phyloP scores from a whole-genome alignment of 2,113 vertebrate genomes.

The Bufo gargarizans region DNA sequence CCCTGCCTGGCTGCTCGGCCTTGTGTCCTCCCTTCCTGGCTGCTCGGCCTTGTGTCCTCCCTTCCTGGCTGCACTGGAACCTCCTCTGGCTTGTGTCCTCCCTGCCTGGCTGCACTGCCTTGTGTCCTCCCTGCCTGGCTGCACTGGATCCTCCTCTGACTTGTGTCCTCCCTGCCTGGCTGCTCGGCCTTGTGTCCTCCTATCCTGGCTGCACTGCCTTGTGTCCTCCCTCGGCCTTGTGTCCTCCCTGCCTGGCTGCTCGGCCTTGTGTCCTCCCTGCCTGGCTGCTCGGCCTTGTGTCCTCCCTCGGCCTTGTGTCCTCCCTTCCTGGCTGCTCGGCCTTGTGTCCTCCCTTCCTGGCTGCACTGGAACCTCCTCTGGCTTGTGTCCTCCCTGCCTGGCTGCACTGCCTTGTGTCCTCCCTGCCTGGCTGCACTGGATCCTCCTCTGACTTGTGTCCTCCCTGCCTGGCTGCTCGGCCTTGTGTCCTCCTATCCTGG shows the following conservation, averaged over 20 bases:
- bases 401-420: neutral
- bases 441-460: too few relatives aligned
- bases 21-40: neutral
- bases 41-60: neutral
- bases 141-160: neutral
- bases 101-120: too few relatives aligned
- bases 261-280: too few relatives aligned
- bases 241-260: neutral
- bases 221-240: too few relatives aligned
- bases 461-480: too few relatives aligned
- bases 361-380: too few relatives aligned
- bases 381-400: neutral
- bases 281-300: too few relatives aligned
- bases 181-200: too few relatives aligned
- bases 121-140: neutral
- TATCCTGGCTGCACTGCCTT: neutral
- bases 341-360: too few relatives aligned
- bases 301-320: too few relatives aligned
- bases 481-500: neutral
- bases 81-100: neutral
- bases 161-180: neutral
- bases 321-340: too few relatives aligned
- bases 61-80: neutral
- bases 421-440: too few relatives aligned
- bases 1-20: neutral